Evolutionary conservation across 2,797 vertebrate genomes (phyloP), one percentile per base, ranked within the genome.

Genomic region (Picus viridis): DNA sequence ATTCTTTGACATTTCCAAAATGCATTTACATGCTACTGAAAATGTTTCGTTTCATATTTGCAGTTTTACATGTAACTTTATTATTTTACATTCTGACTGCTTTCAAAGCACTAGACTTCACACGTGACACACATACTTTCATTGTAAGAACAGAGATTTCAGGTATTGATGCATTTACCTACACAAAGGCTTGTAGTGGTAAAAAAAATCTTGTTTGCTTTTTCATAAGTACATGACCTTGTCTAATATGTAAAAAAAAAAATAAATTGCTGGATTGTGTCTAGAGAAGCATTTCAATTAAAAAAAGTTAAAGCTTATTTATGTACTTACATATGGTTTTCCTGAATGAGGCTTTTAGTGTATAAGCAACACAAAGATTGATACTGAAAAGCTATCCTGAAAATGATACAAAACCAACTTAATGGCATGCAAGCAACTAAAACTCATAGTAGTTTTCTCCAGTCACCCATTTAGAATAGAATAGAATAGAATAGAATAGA

Each of bases 1-100:
- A 91, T 77, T 89, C 77, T 80, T 88, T 7, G 5, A 92, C 70
- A 57, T 86, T 92, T 76, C 57, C 68, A 67, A 56, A 93, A 88
- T 5, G 5, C 20, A 41, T 43, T 83, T 56, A 69, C 86, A 80
- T 3, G 19, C 69, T 95, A 85, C 30, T 65, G 79, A 88, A 95
- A 91, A 76, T 36, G 14, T 30, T 73, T 92, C 73, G 13, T 61
- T 93, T 74, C 43, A 53, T 13, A 30, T 56, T 53, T 58, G 18
- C 24, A 84, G 26, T 65, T 86, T 88, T 34, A 73, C 20, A 62
- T 36, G 22, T 30, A 43, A 58, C 19, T 43, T 74, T 18, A 58
- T 54, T 84, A 45, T 64, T 77, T 68, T 43, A 73, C 19, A 80
- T 84, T 70, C 27, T 61, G 27, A 56, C 67, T 26, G 57, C 11